Evolutionary conservation across 2,113 vertebrate genomes (phyloP).

Genomic region (Chlamydotis undulata): DNA sequence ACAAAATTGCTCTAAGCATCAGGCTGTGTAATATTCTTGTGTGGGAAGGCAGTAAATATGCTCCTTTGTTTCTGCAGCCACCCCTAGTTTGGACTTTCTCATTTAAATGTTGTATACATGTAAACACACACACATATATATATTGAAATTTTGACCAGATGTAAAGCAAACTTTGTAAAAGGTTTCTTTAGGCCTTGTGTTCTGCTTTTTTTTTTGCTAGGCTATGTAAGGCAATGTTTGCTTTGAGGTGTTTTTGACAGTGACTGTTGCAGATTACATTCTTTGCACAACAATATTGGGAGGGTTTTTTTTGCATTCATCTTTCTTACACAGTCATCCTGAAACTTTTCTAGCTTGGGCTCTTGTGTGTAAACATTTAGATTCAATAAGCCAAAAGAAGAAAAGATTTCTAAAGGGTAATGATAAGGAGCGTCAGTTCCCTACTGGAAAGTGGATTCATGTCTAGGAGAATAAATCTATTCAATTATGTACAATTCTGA

Average conservation of each 20-base stretch:
- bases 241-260: background rate
- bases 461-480: background rate
- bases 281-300: background rate
- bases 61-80: background rate
- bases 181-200: background rate
- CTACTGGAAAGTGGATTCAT: background rate
- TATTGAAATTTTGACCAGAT: background rate
- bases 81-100: background rate
- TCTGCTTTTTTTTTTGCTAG: background rate
- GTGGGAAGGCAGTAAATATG: background rate
- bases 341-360: background rate
- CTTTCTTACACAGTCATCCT: background rate
- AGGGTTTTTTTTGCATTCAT: background rate
- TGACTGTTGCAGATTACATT: background rate
- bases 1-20: background rate
- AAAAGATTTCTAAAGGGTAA: background rate
- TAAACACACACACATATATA: background rate
- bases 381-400: background rate
- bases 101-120: background rate
- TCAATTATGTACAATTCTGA: background rate
- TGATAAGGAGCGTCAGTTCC: background rate
- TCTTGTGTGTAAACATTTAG: background rate
- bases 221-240: background rate
- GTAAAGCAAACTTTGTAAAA: background rate
- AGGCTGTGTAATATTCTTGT: background rate